Conservation (phyloP, 2,888 invertebrate species). For the Pyrrhosoma nymphula region DNA sequence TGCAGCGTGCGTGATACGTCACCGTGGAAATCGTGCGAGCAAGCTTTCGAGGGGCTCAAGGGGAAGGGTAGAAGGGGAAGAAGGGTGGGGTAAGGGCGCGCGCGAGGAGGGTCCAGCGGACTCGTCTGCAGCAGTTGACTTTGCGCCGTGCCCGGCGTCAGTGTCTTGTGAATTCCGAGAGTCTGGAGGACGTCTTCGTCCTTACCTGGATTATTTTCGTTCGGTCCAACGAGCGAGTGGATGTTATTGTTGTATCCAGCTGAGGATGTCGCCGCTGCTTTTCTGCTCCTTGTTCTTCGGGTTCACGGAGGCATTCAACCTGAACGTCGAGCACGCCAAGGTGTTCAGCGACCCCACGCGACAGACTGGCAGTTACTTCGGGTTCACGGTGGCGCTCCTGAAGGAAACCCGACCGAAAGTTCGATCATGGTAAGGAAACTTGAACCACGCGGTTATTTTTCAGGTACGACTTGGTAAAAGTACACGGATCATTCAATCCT, state of each 20-base stretch:
- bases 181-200: background rate
- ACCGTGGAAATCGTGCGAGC: background rate
- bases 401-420: slow-evolving; percentile 35
- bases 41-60: background rate
- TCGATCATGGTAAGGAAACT: slow-evolving; percentile 68
- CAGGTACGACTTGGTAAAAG: background rate
- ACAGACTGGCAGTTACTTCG: slow-evolving; percentile 70
- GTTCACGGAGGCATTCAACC: slow-evolving; percentile 68
- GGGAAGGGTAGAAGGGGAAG: background rate
- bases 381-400: slow-evolving; percentile 70
- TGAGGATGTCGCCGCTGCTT: slow-evolving; percentile 23
- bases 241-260: background rate
- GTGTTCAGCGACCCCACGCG: slow-evolving; percentile 69
- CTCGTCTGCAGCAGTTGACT: no score
- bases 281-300: background rate
- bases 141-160: no score
- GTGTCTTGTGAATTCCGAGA: background rate
- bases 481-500: no score
- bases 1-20: background rate
- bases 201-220: background rate
- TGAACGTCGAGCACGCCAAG: slow-evolving; percentile 69
- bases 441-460: no score
- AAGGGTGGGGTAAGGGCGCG: background rate
- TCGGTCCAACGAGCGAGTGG: background rate
- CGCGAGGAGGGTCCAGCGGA: background rate